Base-by-base conservation (phyloP, 1,140 invertebrate species). In the Euschistus heros region DNA sequence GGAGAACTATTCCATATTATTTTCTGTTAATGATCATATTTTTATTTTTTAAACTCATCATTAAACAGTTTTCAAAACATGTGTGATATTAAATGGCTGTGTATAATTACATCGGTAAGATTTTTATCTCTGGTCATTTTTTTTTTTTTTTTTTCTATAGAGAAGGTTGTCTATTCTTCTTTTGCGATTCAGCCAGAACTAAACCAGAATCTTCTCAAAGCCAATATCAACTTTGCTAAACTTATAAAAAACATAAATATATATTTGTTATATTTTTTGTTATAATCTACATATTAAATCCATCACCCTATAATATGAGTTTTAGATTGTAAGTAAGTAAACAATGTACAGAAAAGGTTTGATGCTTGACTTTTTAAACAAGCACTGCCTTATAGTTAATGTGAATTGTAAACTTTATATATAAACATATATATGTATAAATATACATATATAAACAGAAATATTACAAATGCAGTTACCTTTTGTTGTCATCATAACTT, bases 321-420 rank as follows among this genome's bases (percentile, higher is more conserved):
- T 61, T 17, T 20, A 18, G n/a, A 61, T 6, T 20, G 27, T 44
- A 18, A 20, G 8, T 59, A 20, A 14, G 33, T 61, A 44, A 61
- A 20, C 18, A 22, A 14, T 61, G 59, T 61, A 61, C 59, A 61
- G 30, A 61, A 37, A 61, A 37, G 59, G 59, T 30, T 61, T 61
- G 59, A 61, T 61, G 59, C 59, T 61, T 61, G 59, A 61, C 59
- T 61, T 61, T 37, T 61, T n/a, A 17, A 61, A 33, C 59, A 61
- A 61, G 59, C 59, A 61, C 59, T 61, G 59, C 59, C 59, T 61
- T 61, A 17, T 61, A 61, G 59, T n/a, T 22, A 22, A 57, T 20
- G 18, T 57, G 15, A 57, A 57, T 22, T 57, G 24, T 57, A 57
- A 57, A 26, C 24, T 24, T 24, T 57, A 50, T 57, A 26, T 4